These are phyloP conservation scores for Drosophila aff. DNA, from an alignment of 1,140 invertebrate genomes.

Conservation along the genomic window DNA sequence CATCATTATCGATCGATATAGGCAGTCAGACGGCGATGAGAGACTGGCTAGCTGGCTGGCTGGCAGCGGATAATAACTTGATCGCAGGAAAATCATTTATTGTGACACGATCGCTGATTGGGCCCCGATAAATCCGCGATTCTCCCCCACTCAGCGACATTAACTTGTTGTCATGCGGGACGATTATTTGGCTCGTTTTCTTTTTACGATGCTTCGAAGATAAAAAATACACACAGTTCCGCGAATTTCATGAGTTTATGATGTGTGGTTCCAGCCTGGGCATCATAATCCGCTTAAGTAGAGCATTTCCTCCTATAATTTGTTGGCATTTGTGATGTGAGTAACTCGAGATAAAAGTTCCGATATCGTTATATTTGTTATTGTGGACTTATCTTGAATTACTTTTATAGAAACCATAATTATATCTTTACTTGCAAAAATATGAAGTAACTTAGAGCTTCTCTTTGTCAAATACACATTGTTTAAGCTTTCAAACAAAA, in stretches of 20 bases:
- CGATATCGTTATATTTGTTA: neutral
- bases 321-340: conserved; percentile 8
- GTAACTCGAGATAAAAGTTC: conserved; percentile 6
- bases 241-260: conserved; percentile 32
- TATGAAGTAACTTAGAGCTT: neutral
- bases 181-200: conserved; percentile 20
- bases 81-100: conserved; percentile 76
- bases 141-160: conserved; percentile 11
- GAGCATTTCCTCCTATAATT: conserved; percentile 26
- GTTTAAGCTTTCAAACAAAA: neutral
- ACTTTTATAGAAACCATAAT: neutral
- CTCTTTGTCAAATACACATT: neutral
- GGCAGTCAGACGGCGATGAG: conserved; percentile 34
- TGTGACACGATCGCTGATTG: conserved; percentile 73
- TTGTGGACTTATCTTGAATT: neutral
- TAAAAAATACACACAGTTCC: conserved; percentile 19
- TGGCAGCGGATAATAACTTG: conserved; percentile 71
- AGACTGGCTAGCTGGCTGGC: conserved; percentile 12
- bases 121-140: conserved; percentile 23
- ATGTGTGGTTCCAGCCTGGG: conserved; percentile 4
- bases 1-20: conserved; percentile 75
- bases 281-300: conserved; percentile 16
- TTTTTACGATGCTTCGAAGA: conserved; percentile 7
- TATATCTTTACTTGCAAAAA: neutral
- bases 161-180: conserved; percentile 51